Evolutionary conservation across 1,140 invertebrate species (phyloP), one percentile per base, ranked within the genome.

Genomic region (Drosophila nannoptera): DNA sequence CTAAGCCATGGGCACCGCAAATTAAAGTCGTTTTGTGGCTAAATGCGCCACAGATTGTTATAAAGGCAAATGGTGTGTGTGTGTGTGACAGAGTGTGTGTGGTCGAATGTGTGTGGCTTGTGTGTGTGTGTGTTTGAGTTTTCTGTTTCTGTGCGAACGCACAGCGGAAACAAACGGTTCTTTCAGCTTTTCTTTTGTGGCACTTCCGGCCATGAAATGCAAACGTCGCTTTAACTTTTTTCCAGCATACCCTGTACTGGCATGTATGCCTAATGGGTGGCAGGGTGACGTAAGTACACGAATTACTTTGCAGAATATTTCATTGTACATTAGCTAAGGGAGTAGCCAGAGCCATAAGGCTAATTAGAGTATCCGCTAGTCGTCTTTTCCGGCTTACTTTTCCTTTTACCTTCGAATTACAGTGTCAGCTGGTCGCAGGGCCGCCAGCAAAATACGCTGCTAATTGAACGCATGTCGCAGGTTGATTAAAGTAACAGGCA

Each of bases 11-110:
- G 58, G 68, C 61, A 86, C 81, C 81, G 67, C 81, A 86, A 81
- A 86, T 86, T 87, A 86, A 86, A 86, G 71, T 87, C 74, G 68
- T 87, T 86, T 87, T 86, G 77, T 54, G 74, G 81, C 68, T 86
- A 75, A 81, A 81, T 77, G 59, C 66, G 54, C 42, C 49, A 32
- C 22, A 67, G 42, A 69, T 32, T 64, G 55, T 62, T 32, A 53
- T 11, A 29, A 3, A 43, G 40, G 14, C 0, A 6, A 1, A 7
- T 7, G 12, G 14, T 14, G 7, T 11, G 14, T 42, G 36, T 45
- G n/a, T 59, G 8, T 31, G 35, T 9, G 36, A 14, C 33, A 42
- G 52, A 22, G 22, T 22, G 22, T 22, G 22, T 22, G 22, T 22
- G 22, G 22, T 22, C 22, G 22, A 22, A 22, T 45, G 48, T 38